phyloP scores from a whole-genome alignment of 2,113 vertebrate genomes.

The Paralichthys olivaceus region DNA sequence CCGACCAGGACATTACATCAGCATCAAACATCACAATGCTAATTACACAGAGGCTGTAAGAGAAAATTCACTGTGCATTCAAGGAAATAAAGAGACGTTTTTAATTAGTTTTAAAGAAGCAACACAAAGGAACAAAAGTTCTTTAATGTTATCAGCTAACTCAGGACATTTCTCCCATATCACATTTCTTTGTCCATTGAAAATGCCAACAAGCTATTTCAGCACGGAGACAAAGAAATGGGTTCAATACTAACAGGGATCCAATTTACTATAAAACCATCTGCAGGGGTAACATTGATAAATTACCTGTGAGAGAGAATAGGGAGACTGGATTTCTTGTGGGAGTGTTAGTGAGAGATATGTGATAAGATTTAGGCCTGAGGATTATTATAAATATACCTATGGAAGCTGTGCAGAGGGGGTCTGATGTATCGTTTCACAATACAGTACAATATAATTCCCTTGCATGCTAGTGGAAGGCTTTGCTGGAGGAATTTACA shows the following conservation, averaged over 20 bases:
- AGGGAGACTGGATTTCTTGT: conserved; percentile 38
- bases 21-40: conserved; percentile 3
- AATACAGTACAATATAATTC: conserved; percentile 58
- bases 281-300: conserved; percentile 33
- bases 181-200: conserved; percentile 42
- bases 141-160: conserved; percentile 12
- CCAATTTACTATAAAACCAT: conserved; percentile 63
- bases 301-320: conserved; percentile 42
- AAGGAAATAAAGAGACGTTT: background rate
- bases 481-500: conserved; percentile 77
- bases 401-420: conserved; percentile 20
- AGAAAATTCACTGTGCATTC: background rate
- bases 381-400: conserved; percentile 51
- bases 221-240: conserved; percentile 55
- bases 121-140: background rate
- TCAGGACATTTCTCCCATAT: conserved; percentile 21
- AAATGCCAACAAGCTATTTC: conserved; percentile 14
- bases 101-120: background rate
- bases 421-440: conserved; percentile 50
- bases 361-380: conserved; percentile 25
- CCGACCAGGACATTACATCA: conserved; percentile 4
- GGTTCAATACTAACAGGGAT: conserved; percentile 56
- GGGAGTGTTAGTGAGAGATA: conserved; percentile 24
- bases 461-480: conserved; percentile 57
- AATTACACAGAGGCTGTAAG: background rate